Percentiles rank a stretch among this genome's conserved stretches.
phyloP scores from a whole-genome alignment of 2,888 invertebrate species.

The Caenorhabditis japonica region DNA sequence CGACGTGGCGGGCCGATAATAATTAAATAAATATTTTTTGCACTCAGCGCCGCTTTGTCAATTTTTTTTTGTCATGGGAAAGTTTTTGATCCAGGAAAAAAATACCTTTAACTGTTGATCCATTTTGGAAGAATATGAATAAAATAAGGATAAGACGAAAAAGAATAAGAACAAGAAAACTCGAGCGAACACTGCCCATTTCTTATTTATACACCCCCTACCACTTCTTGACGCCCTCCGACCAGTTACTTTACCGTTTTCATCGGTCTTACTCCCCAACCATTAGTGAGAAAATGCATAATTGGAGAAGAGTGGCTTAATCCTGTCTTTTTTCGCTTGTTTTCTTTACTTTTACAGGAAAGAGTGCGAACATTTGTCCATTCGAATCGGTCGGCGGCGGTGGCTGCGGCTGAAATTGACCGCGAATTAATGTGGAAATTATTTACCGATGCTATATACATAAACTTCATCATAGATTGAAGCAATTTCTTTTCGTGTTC shows the following conservation, averaged over 20 bases:
- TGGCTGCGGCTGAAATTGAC: too few relatives aligned
- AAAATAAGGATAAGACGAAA: not conserved
- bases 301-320: not conserved
- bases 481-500: too few relatives aligned
- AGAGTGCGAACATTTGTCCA: constrained; percentile 19
- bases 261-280: too few relatives aligned
- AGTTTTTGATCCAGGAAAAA: not conserved
- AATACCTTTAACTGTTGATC: constrained; percentile 21
- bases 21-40: not conserved
- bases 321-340: too few relatives aligned
- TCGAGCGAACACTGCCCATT: not conserved
- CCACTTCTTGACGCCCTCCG: not conserved
- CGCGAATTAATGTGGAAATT: too few relatives aligned
- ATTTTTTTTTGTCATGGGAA: too few relatives aligned
- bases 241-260: constrained; percentile 23
- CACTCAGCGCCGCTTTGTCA: too few relatives aligned
- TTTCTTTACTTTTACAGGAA: too few relatives aligned
- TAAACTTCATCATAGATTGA: too few relatives aligned
- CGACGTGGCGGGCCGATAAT: too few relatives aligned
- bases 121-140: constrained; percentile 2
- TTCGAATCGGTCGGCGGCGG: not conserved
- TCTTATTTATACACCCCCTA: not conserved
- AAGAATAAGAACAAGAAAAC: not conserved
- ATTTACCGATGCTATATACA: too few relatives aligned
- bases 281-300: constrained; percentile 10